Evolutionary conservation across 2,888 invertebrate species (phyloP).

Genomic region (Diloba caeruleocephala): DNA sequence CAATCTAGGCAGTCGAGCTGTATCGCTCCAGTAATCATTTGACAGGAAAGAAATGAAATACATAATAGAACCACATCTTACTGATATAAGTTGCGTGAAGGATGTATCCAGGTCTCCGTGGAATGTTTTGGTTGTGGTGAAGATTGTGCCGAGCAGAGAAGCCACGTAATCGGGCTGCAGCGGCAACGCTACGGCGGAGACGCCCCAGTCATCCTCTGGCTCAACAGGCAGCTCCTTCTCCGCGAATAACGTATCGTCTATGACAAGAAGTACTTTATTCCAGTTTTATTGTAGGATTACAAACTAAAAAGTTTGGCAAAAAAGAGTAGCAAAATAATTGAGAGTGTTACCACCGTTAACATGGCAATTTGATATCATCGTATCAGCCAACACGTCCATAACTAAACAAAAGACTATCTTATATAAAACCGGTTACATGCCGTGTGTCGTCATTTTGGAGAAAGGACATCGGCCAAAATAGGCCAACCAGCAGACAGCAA

Average conservation of each 20-base stretch:
- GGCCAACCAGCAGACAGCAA: too few species aligned
- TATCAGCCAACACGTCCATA: too few species aligned
- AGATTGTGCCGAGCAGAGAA: slow-evolving; percentile 71
- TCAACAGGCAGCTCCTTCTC: slow-evolving; percentile 68
- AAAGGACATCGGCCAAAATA: too few species aligned
- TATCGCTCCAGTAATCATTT: not conserved
- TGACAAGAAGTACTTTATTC: not conserved
- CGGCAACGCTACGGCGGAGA: slow-evolving; percentile 47
- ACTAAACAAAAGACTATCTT: too few species aligned
- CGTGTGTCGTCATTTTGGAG: too few species aligned
- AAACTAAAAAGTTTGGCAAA: too few species aligned
- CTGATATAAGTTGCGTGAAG: slow-evolving; percentile 73
- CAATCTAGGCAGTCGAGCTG: too few species aligned
- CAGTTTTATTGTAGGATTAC: too few species aligned
- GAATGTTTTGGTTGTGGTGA: slow-evolving; percentile 65
- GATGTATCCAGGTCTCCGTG: slow-evolving; percentile 72
- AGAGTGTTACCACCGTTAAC: too few species aligned
- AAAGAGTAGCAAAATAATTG: too few species aligned
- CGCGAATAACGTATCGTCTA: slow-evolving; percentile 76
- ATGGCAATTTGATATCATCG: too few species aligned
- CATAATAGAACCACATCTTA: slow-evolving; percentile 43
- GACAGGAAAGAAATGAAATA: not conserved
- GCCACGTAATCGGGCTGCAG: slow-evolving; percentile 66
- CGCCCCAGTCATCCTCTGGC: slow-evolving; percentile 68
- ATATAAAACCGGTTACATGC: too few species aligned